These are phyloP conservation scores for Syritta pipiens DNA, from an alignment of 2,888 invertebrate species.

Conservation along the genomic window DNA sequence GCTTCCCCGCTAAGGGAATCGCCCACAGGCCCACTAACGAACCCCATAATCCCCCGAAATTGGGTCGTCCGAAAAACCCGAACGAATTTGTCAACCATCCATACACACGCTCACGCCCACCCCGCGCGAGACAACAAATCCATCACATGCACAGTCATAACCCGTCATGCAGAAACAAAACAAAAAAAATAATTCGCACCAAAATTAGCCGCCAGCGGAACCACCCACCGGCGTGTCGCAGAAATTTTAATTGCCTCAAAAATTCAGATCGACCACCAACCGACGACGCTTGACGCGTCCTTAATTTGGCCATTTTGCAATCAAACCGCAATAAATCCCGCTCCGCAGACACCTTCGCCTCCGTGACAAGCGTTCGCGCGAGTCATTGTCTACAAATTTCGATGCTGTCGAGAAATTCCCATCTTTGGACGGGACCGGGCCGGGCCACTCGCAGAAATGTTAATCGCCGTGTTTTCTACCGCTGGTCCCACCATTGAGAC, in stretches of 20 bases:
- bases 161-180: background rate
- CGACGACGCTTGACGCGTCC: slow-evolving; percentile 6
- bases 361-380: slow-evolving; percentile 30
- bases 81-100: no score
- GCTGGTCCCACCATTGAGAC: background rate
- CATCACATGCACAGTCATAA: background rate
- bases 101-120: background rate
- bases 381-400: slow-evolving; percentile 22
- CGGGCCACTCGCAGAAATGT: slow-evolving; percentile 21
- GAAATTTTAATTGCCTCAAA: background rate
- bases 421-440: slow-evolving; percentile 33
- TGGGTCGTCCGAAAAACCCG: no score
- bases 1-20: no score
- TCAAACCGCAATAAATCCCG: slow-evolving; percentile 38
- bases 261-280: slow-evolving; percentile 31
- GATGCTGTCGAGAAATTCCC: slow-evolving; percentile 17
- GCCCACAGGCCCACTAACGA: no score
- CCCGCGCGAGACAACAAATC: background rate
- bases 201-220: background rate
- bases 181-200: slow-evolving; percentile 8
- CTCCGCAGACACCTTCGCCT: slow-evolving; percentile 17
- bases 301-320: slow-evolving; percentile 35
- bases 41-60: background rate
- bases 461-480: slow-evolving; percentile 14
- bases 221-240: slow-evolving; percentile 33